phyloP scores from a whole-genome alignment of 2,797 vertebrate species.

The Brotogeris chrysoptera region DNA sequence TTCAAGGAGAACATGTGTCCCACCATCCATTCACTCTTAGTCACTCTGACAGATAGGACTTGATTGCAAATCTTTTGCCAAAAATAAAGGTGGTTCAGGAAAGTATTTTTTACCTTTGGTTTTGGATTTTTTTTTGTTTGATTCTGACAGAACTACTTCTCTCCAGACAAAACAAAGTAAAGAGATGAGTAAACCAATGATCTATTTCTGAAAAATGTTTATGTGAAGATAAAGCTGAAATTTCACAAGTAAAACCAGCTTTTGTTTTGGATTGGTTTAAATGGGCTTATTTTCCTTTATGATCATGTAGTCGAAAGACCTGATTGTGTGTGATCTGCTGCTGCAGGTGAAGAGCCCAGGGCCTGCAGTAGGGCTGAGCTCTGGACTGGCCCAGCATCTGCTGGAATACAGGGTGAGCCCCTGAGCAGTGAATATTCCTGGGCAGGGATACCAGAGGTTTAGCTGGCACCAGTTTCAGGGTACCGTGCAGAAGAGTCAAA shows the following conservation, averaged over 20 bases:
- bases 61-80: background rate
- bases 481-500: background rate
- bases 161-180: background rate
- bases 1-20: background rate
- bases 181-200: background rate
- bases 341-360: background rate
- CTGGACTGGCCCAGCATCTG: background rate
- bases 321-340: background rate
- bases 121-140: background rate
- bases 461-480: background rate
- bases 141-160: background rate
- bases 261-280: background rate
- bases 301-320: background rate
- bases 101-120: background rate
- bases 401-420: background rate
- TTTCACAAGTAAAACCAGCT: background rate
- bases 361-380: background rate
- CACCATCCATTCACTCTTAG: background rate
- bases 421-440: background rate
- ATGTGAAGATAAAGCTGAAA: background rate
- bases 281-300: background rate
- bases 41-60: background rate
- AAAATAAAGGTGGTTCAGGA: background rate
- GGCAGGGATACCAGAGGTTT: background rate
- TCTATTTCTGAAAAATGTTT: background rate